Evolutionary conservation across 2,888 invertebrate genomes (phyloP), one percentile per base, ranked within the genome.

Genomic region (Polyploca ridens): DNA sequence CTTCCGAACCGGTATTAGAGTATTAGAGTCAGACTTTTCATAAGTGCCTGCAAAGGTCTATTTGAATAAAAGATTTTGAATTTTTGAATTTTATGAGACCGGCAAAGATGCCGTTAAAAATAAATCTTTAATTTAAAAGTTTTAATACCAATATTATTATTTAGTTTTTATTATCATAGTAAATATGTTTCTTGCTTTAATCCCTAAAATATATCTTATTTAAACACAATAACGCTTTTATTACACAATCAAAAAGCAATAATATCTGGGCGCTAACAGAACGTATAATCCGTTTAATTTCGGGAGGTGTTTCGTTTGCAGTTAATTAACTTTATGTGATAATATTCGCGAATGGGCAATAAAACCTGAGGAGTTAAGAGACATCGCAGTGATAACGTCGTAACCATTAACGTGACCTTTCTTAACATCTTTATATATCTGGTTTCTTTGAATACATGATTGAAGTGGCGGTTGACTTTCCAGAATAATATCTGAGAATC

Each of bases 251-350:
- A 78, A 73, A 57, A 66, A 64, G 67, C 69, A 71, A 71, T 82
- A 79, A 81, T 76, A 76, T 75, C 69, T 57, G 71, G 59, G 66
- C 70, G 70, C 68, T 65, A 76, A 74, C 74, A 78, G 75, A 72
- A 71, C 69, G 77, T 69, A 77, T 80, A 78, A 83, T 78, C 71
- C 74, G 70, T 74, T 80, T 82, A 75, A 82, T 84, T 83, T 79
- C 72, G 71, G 76, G 69, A 81, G 79, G 81, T 82, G 79, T 85
- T 80, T 72, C 75, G 75, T 85, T 82, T 75, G 80, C 81, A 80
- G 77, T 87, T 87, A 85, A 87, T 87, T 84, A 84, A 81, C 68
- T 87, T 87, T 86, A 87, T 73, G 82, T 73, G 66, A 73, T 74
- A 78, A 78, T 81, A 81, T 84, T 70, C 80, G 73, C 68, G 81